Percentiles rank a stretch among this genome's conserved stretches.
Evolutionary conservation across 1,140 invertebrate species (phyloP).

Genomic region (Armadillidium nasatum): DNA sequence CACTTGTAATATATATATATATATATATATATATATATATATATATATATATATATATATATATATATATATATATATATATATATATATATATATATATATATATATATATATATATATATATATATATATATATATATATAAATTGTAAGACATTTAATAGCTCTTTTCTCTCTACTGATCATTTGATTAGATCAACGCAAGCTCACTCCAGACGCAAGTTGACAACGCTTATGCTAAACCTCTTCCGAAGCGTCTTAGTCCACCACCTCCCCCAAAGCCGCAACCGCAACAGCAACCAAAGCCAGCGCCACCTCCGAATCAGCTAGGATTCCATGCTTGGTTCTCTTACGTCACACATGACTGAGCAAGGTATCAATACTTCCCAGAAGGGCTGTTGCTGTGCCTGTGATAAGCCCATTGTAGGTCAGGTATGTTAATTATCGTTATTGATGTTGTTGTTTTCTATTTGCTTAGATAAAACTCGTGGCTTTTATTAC

Average conservation of each 20-base stretch:
- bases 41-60: constrained; percentile 19
- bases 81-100: constrained; percentile 24
- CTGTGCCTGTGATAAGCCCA: constrained; percentile 94
- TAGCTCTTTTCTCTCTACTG: neutral
- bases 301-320: constrained; percentile 46
- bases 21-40: constrained; percentile 25
- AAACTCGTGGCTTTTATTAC: too few relatives aligned
- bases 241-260: constrained; percentile 56
- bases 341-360: constrained; percentile 80
- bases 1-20: constrained; percentile 23
- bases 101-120: constrained; percentile 26
- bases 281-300: constrained; percentile 48
- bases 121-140: constrained; percentile 22
- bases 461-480: too few relatives aligned
- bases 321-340: constrained; percentile 89
- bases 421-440: constrained; percentile 81
- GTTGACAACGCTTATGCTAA: constrained; percentile 68
- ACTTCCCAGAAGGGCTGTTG: constrained; percentile 97
- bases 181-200: constrained; percentile 54
- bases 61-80: constrained; percentile 25
- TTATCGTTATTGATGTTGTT: neutral
- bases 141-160: neutral
- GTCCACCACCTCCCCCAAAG: constrained; percentile 45
- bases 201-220: constrained; percentile 57
- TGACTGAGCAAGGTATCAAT: constrained; percentile 94